Evolutionary conservation across 1,140 invertebrate species (phyloP).

Genomic region (Limonius californicus): DNA sequence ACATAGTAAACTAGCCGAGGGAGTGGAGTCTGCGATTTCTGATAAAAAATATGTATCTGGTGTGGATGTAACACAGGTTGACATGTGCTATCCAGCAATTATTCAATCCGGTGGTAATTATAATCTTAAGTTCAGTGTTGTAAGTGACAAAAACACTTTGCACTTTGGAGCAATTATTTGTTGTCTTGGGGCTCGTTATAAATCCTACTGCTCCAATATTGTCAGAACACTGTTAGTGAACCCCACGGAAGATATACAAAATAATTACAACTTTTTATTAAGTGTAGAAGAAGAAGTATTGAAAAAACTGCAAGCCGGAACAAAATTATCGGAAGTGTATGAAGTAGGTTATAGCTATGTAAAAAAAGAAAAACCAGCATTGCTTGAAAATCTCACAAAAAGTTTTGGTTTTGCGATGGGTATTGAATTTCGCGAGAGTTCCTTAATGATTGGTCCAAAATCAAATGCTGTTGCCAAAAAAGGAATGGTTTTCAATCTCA

Average conservation of each 20-base stretch:
- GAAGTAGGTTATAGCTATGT: constrained; percentile 77
- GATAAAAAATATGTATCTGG: constrained; percentile 94
- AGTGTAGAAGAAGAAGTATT: constrained; percentile 90
- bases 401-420: constrained; percentile 82
- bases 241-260: constrained; percentile 76
- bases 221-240: constrained; percentile 96
- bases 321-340: constrained; percentile 86
- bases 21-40: constrained; percentile 83
- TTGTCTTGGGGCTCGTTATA: constrained; percentile 91
- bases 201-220: constrained; percentile 98
- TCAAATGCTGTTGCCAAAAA: constrained; percentile 77
- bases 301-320: constrained; percentile 77
- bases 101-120: constrained; percentile 98
- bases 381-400: constrained; percentile 91
- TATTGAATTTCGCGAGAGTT: constrained; percentile 96
- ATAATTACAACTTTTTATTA: constrained; percentile 91
- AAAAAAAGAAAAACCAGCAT: constrained; percentile 81
- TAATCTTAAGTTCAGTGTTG: constrained; percentile 93
- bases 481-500: constrained; percentile 97
- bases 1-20: constrained; percentile 92
- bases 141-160: constrained; percentile 88
- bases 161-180: constrained; percentile 97
- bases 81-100: constrained; percentile 98
- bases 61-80: constrained; percentile 82
- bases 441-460: constrained; percentile 88